Evolutionary conservation across 1,140 invertebrate species (phyloP), one percentile per base, ranked within the genome.

Genomic region (Drosophila pseudoananassae): DNA sequence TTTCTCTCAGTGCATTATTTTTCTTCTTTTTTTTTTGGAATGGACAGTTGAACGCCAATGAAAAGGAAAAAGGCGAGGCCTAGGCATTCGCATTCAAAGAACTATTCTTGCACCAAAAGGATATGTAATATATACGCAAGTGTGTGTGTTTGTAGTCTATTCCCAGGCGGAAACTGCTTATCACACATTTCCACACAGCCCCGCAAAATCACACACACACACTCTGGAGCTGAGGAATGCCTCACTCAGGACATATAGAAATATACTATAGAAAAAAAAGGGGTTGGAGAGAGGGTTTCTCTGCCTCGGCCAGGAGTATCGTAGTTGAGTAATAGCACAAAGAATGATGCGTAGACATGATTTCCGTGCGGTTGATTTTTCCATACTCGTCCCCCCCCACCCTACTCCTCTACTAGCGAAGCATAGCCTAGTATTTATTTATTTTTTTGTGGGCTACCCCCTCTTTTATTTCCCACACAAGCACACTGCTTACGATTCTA

Each of bases 271-370:
- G 45, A 2, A 9, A 23, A 27, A 43, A 17, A 15, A 38, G 3
- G 51, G 33, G 23, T 29, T 10, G 43, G 1, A 27, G 31, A 43
- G 31, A 38, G 4, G 50, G 45, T 40, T 10, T 2, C 31, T 10
- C 2, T 40, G 12, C 4, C 31, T 10, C 8, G 14, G 12, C 4
- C 14, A 2, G 40, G 40, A 43, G 14, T 17, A 36, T 36, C 33
- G 33, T 25, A 33, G 55, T 78, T 65, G 57, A 78, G 84, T 83
- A 88, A 83, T 88, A 88, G 82, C 63, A 89, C 73, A 89, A 89
- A 84, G 79, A 88, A 89, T 89, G 84, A 88, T 88, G 84, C 84
- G 84, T 89, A 88, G 84, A 89, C 84, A 88, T 89, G 84, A 88
- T 88, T 88, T 88, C 84, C 84, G 84, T 88, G 79, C 84, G 84